Percentiles rank a stretch among this genome's conserved stretches.
phyloP scores from a whole-genome alignment of 2,113 vertebrate species.

The Rousettus leschenaultii region DNA sequence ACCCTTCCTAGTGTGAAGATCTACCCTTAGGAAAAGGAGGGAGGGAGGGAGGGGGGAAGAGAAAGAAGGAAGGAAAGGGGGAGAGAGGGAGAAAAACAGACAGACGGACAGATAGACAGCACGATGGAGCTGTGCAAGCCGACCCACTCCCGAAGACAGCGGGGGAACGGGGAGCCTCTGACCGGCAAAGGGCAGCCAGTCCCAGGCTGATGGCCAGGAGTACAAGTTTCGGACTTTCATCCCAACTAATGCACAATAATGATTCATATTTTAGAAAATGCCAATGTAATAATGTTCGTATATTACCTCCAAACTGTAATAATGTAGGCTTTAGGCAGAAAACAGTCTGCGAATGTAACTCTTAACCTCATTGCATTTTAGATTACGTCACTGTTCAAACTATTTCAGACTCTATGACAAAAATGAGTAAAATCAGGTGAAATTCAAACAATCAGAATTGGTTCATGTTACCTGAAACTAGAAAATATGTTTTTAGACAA shows the following conservation, averaged over 20 bases:
- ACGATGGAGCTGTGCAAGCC: neutral
- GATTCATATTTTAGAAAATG: constrained; percentile 19
- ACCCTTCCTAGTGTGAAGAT: neutral
- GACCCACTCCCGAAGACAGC: neutral
- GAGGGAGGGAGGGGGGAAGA: too few relatives aligned
- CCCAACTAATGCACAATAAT: neutral
- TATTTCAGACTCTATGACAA: neutral
- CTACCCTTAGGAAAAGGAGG: neutral
- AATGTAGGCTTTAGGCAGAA: neutral
- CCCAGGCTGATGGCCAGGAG: neutral
- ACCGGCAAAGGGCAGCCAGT: neutral
- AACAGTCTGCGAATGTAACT: neutral
- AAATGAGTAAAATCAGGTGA: neutral
- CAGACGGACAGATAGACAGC: neutral
- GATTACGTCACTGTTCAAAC: neutral
- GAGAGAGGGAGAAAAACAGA: too few relatives aligned
- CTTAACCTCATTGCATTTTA: neutral
- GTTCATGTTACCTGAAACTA: neutral
- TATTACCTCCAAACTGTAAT: neutral
- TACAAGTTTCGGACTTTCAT: neutral
- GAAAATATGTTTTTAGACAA: neutral
- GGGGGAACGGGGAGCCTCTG: neutral
- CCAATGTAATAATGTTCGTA: neutral
- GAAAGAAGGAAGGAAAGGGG: neutral
- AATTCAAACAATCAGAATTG: neutral